These are phyloP conservation scores for Physocephala rufipes DNA, from an alignment of 2,888 invertebrate species.

Conservation along the genomic window DNA sequence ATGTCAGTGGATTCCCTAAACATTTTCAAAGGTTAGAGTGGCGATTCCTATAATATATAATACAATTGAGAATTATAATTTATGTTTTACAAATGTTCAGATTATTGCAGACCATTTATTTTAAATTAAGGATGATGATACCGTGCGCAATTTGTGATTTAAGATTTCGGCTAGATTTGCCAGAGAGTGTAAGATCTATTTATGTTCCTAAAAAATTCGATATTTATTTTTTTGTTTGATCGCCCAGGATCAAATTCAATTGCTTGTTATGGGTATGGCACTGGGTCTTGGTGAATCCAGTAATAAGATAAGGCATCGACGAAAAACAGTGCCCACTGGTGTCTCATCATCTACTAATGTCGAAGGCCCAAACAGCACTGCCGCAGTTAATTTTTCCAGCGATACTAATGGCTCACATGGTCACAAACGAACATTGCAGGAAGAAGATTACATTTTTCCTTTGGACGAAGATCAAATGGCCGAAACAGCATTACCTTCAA, in stretches of 20 bases:
- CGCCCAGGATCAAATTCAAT: constrained; percentile 72
- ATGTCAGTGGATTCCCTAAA: constrained; percentile 68
- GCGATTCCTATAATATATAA: too few species aligned
- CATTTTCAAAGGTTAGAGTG: constrained; percentile 67
- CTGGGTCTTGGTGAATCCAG: constrained; percentile 74
- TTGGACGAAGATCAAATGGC: constrained; percentile 79
- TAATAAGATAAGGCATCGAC: constrained; percentile 68
- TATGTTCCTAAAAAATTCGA: background rate
- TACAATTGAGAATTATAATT: too few species aligned
- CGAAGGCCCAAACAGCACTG: constrained; percentile 27
- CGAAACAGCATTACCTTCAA: constrained; percentile 57
- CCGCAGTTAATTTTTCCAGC: constrained; percentile 44
- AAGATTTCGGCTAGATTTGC: constrained; percentile 83
- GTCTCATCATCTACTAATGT: constrained; percentile 21
- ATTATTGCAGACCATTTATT: constrained; percentile 80
- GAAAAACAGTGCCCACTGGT: constrained; percentile 41
- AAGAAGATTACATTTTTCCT: constrained; percentile 85
- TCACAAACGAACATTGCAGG: constrained; percentile 62
- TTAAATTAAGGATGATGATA: constrained; percentile 87
- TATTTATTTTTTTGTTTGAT: constrained; percentile 7
- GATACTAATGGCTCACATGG: constrained; percentile 22
- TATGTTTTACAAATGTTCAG: constrained; percentile 27
- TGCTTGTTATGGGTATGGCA: constrained; percentile 81
- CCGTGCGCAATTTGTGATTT: constrained; percentile 87
- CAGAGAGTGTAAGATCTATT: constrained; percentile 79